Evolutionary conservation across 1,140 invertebrate species (phyloP), one percentile per base, ranked within the genome.

Genomic region (Drosophila novamexicana): DNA sequence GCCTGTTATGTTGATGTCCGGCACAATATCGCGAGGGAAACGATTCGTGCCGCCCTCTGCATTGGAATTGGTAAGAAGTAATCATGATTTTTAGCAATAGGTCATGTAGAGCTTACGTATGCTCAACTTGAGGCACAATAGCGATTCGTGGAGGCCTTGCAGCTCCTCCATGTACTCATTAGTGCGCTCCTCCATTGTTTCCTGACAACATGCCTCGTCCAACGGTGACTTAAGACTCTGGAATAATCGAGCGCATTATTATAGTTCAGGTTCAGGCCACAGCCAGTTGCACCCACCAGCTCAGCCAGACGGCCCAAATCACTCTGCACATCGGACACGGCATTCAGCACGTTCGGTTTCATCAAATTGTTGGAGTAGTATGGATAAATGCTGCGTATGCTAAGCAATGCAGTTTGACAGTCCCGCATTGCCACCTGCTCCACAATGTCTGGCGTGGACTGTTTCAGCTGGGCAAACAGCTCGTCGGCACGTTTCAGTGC

Each of bases 301-400:
- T 91, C 90, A 0, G 75, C 57, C 0, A 91, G 68, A 12, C 91
- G 75, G 47, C 91, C 79, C 56, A 92, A 66, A 9, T 92, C 88
- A 53, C 72, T 91, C 66, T 92, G 90, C 7, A 92, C 88, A 75
- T 91, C 91, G 45, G 88, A 91, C 34, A 92, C 78, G 45, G 91
- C 90, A 62, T 91, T 91, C 16, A 91, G 72, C 77, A 91, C 90
- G 63, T 71, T 79, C 42, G 90, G 72, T 53, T 89, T 91, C 86
- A 91, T 91, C 59, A 91, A 53, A 57, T 91, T 91, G 37, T 90
- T 91, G 6, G 81, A 78, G 67, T 91, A 91, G 47, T 91, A 91
- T 14, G 86, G 88, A 79, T 91, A 91, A 69, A 91, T 91, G 42
- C 75, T 83, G 14, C 91, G 90, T 58, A 92, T 92, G 69, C 72